Conservation (phyloP, 1,140 invertebrate genomes). For the Theocolax elegans region DNA sequence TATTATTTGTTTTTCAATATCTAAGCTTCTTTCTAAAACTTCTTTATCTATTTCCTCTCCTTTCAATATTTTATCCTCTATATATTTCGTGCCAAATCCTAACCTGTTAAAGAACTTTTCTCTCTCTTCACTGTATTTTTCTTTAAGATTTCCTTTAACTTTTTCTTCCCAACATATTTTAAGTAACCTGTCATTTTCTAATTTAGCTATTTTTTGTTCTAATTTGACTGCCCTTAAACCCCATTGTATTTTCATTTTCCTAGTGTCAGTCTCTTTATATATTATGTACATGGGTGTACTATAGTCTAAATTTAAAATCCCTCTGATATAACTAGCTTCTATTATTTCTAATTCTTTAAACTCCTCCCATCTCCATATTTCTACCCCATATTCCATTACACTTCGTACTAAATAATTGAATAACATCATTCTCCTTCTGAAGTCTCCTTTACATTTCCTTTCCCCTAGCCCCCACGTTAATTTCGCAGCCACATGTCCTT, state of each 20-base stretch:
- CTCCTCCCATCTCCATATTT: constrained; percentile 43
- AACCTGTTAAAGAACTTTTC: constrained; percentile 27
- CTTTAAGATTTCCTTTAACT: neutral
- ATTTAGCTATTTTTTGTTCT: constrained; percentile 16
- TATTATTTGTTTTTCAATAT: constrained; percentile 4
- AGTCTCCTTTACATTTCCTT: neutral
- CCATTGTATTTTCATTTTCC: constrained; percentile 26
- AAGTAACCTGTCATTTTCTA: neutral
- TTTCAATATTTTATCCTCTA: neutral
- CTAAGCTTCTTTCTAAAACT: neutral
- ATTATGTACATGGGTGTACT: constrained; percentile 40
- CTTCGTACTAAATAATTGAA: constrained; percentile 36
- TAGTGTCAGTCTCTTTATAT: neutral
- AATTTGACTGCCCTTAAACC: constrained; percentile 15
- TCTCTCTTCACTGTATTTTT: constrained; percentile 15
- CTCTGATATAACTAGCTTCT: constrained; percentile 21
- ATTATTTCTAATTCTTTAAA: constrained; percentile 35
- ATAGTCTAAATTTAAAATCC: constrained; percentile 38
- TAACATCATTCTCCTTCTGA: constrained; percentile 30
- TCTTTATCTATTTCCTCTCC: neutral
- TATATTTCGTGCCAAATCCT: neutral
- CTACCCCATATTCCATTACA: constrained; percentile 39
- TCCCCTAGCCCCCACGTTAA: constrained; percentile 26
- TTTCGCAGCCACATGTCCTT: constrained; percentile 30
- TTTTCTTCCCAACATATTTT: constrained; percentile 34